Evolutionary conservation across 2,888 invertebrate genomes (phyloP).

Genomic region (Anticlea derivata): DNA sequence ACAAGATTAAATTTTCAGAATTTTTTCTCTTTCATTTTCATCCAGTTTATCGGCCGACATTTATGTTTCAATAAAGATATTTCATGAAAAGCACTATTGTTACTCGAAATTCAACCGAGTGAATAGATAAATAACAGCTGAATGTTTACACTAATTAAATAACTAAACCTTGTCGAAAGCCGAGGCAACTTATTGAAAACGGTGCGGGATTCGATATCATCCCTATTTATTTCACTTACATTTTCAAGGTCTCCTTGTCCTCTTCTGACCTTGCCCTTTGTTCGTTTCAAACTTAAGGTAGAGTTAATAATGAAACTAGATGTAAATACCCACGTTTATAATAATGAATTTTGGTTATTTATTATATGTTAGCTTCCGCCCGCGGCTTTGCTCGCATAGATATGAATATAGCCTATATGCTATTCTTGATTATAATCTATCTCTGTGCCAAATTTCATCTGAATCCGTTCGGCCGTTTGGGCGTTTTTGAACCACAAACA

Average conservation of each 20-base stretch:
- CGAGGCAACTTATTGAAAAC: conserved; percentile 8
- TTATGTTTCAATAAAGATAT: conserved; percentile 4
- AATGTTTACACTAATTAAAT: conserved; percentile 8
- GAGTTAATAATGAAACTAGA: background rate
- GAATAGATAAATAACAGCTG: conserved; percentile 8
- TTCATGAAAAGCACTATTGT: conserved; percentile 4
- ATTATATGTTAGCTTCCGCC: no score
- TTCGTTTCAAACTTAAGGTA: background rate
- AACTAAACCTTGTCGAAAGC: background rate
- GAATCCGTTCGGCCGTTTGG: no score
- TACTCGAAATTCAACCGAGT: conserved; percentile 1
- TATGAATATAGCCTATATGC: no score
- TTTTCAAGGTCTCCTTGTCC: conserved; percentile 4
- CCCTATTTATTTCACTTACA: conserved; percentile 8
- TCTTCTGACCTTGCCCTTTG: background rate
- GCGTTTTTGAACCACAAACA: no score
- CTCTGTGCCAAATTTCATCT: no score
- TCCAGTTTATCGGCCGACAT: background rate
- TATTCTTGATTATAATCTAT: no score
- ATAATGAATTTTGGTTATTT: no score
- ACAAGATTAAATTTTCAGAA: background rate
- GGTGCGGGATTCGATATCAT: conserved; percentile 1
- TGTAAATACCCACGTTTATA: no score
- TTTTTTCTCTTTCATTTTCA: background rate
- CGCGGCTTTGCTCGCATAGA: no score